A percentile compares a stretch with the other conserved stretches of the same genome.
phyloP scores from a whole-genome alignment of 2,113 vertebrate genomes.

The Lathamus discolor region DNA sequence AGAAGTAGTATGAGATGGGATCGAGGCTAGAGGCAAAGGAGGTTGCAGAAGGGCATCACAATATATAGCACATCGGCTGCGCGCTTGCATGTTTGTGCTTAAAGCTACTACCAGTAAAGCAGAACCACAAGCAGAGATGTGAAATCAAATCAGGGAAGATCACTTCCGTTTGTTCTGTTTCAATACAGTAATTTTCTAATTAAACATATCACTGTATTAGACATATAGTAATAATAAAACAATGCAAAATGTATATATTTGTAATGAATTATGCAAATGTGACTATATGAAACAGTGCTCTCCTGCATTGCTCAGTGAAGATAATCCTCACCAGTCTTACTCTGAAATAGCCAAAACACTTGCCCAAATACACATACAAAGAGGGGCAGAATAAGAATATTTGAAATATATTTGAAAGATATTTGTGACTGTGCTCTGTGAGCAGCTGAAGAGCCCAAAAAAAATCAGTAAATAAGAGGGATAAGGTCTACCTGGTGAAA shows the following conservation, averaged over 20 bases:
- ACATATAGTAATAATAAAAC: background rate
- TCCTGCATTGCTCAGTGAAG: background rate
- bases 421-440: background rate
- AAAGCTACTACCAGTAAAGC: background rate
- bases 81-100: background rate
- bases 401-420: too few relatives aligned
- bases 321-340: background rate
- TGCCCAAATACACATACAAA: background rate
- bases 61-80: fast-evolving
- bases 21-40: background rate
- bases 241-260: background rate
- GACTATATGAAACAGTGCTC: fast-evolving
- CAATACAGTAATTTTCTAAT: background rate
- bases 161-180: background rate
- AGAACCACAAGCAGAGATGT: background rate
- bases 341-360: background rate
- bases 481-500: background rate
- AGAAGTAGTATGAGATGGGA: background rate
- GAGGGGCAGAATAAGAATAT: background rate
- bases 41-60: background rate
- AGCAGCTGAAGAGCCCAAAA: background rate
- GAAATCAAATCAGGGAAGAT: background rate
- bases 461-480: background rate
- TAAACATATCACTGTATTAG: background rate
- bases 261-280: background rate